These are phyloP conservation scores for Scomber japonicus DNA, from an alignment of 2,113 vertebrate species.

Conservation along the genomic window DNA sequence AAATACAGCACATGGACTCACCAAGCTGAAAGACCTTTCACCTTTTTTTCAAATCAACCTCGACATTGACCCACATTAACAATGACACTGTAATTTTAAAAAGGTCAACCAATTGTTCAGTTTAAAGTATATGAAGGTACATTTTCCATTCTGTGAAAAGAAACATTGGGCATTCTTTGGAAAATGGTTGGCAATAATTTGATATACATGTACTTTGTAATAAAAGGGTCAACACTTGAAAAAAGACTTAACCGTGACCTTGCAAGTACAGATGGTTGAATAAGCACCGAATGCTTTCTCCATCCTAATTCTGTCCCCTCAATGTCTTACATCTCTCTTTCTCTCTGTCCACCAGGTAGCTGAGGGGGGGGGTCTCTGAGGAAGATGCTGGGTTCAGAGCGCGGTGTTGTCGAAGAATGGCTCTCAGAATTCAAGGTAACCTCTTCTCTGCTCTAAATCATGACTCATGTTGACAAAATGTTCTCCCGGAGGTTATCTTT, in stretches of 20 bases:
- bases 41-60: too few species aligned
- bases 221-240: neutral
- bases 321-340: neutral
- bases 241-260: neutral
- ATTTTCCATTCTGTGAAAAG: neutral
- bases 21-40: too few species aligned
- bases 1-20: too few species aligned
- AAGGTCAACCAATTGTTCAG: neutral
- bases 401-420: conserved; percentile 97
- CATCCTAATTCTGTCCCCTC: neutral
- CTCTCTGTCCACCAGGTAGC: conserved; percentile 72
- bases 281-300: neutral
- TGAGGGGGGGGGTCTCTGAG: conserved; percentile 76
- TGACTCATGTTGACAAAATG: conserved; percentile 34
- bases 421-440: conserved; percentile 99
- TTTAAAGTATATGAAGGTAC: neutral
- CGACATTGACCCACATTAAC: too few species aligned
- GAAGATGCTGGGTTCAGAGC: conserved; percentile 96
- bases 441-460: neutral
- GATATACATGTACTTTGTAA: neutral
- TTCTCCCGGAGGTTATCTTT: conserved; percentile 5
- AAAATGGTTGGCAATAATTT: neutral
- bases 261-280: neutral
- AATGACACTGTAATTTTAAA: too few species aligned
- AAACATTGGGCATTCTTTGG: neutral